Conservation (phyloP, 2,888 invertebrate species). For the Plemyria rubiginata region DNA sequence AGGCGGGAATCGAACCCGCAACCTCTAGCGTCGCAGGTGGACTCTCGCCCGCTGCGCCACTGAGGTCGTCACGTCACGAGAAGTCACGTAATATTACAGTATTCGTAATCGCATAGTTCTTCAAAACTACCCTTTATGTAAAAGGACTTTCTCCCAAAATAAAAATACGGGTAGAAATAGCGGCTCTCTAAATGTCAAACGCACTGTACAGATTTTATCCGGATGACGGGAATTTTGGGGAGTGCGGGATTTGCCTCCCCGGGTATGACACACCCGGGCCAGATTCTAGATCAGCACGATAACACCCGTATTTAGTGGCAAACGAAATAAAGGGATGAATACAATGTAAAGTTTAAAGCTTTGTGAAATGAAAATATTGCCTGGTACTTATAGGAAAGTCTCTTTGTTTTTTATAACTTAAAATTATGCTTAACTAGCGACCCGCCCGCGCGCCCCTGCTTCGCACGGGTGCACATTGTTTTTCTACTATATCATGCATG, state of each 20-base stretch:
- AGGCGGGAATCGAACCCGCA: too few species aligned
- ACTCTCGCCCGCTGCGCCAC: too few species aligned
- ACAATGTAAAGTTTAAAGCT: constrained; percentile 22
- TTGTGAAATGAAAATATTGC: constrained; percentile 12
- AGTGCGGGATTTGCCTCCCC: constrained; percentile 24
- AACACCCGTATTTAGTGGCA: constrained; percentile 36
- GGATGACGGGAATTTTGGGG: constrained; percentile 32
- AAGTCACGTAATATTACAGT: too few species aligned
- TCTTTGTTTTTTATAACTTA: constrained; percentile 8
- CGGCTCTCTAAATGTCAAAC: constrained; percentile 39
- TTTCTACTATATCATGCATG: too few species aligned
- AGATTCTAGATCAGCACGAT: constrained; percentile 37
- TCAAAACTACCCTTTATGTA: neutral
- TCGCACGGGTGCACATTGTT: too few species aligned
- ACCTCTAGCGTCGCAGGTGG: too few species aligned
- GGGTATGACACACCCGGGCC: constrained; percentile 40
- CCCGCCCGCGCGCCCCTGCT: too few species aligned
- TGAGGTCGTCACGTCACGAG: too few species aligned
- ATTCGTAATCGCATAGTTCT: too few species aligned
- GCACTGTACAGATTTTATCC: constrained; percentile 40
- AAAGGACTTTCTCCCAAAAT: neutral
- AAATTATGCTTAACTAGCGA: too few species aligned
- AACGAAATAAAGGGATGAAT: constrained; percentile 27
- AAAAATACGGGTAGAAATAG: constrained; percentile 19
- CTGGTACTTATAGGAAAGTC: constrained; percentile 8